Conservation (phyloP, 2,113 vertebrate genomes). For the Gavia stellata region DNA sequence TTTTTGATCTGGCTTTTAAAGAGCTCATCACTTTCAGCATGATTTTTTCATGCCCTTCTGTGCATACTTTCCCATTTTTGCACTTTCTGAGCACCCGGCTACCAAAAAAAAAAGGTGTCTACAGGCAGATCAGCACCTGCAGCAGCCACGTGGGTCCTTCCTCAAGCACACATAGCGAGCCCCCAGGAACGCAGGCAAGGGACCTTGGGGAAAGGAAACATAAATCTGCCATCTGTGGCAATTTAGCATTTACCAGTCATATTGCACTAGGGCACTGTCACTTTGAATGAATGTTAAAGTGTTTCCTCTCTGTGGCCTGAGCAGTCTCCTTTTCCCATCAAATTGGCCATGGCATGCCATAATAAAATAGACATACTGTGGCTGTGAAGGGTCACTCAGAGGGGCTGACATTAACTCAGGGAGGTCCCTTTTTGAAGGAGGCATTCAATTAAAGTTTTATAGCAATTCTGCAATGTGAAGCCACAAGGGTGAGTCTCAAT, state of each 20-base stretch:
- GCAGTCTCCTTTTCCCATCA: not conserved
- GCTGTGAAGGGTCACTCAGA: not conserved
- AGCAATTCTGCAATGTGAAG: not conserved
- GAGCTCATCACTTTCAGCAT: not conserved
- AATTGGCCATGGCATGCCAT: not conserved
- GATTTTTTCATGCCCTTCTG: not conserved
- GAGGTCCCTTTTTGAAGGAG: not conserved
- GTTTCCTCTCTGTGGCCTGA: not conserved
- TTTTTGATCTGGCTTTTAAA: not conserved
- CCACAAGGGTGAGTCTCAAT: not conserved
- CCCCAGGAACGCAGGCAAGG: not conserved
- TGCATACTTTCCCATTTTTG: not conserved
- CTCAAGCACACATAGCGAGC: not conserved
- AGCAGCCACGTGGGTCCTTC: not conserved
- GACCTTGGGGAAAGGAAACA: not conserved
- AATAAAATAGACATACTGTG: not conserved
- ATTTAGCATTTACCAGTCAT: conserved; percentile 10
- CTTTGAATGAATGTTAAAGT: not conserved
- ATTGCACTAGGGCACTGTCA: not conserved
- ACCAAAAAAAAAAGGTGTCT: not conserved
- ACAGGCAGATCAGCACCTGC: not conserved
- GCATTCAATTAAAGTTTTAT: not conserved
- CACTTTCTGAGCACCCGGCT: not conserved
- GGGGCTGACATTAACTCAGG: not conserved
- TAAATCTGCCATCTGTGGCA: conserved; percentile 17